Evolutionary conservation across 2,113 vertebrate species (phyloP).

Genomic region (Phodopus roborovskii): DNA sequence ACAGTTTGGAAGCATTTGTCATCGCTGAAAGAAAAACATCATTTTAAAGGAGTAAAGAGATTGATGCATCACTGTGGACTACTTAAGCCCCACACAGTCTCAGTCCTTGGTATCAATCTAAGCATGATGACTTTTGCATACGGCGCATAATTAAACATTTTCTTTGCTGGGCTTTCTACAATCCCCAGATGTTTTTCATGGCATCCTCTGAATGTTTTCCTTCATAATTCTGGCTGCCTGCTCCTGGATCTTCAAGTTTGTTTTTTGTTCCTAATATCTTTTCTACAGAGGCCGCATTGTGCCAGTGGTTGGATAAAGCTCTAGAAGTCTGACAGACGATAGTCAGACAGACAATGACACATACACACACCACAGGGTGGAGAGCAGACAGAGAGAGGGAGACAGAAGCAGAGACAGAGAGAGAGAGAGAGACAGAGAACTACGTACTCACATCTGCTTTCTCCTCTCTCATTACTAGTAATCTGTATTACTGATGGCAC

Average conservation of each 20-base stretch:
- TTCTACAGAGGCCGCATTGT: conserved; percentile 88
- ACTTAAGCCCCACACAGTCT: conserved; percentile 87
- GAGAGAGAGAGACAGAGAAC: background rate
- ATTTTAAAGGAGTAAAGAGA: conserved; percentile 88
- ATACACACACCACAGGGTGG: background rate
- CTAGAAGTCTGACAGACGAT: conserved; percentile 56
- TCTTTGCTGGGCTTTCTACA: conserved; percentile 90
- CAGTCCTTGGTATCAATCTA: conserved; percentile 88
- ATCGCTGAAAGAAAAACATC: conserved; percentile 90
- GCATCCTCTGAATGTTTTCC: conserved; percentile 90
- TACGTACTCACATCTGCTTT: background rate
- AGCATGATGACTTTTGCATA: conserved; percentile 90
- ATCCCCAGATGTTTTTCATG: conserved; percentile 92
- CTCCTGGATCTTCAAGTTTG: conserved; percentile 86
- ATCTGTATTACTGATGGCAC: background rate
- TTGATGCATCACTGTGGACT: conserved; percentile 88
- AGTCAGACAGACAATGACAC: background rate
- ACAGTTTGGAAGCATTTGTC: conserved; percentile 89
- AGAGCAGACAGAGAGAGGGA: background rate
- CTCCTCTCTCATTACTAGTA: conserved; percentile 52
- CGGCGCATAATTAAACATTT: conserved; percentile 91
- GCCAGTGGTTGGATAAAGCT: conserved; percentile 80
- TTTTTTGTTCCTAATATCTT: conserved; percentile 89
- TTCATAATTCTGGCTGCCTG: conserved; percentile 88
- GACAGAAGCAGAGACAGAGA: background rate